phyloP scores from a whole-genome alignment of 1,140 invertebrate genomes.

The Mya arenaria region DNA sequence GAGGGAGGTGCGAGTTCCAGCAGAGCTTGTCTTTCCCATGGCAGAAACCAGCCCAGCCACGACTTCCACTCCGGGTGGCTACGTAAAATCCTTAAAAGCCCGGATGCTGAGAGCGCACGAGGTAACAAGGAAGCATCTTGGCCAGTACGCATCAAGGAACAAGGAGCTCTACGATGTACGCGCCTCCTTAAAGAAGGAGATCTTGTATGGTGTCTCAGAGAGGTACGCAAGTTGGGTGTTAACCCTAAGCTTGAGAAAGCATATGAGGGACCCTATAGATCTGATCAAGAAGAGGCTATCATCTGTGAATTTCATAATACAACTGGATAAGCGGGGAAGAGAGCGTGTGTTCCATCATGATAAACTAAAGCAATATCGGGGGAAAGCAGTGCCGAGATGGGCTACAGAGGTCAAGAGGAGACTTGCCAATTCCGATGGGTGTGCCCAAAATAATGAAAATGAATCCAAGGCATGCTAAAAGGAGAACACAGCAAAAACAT shows the following conservation, averaged over 20 bases:
- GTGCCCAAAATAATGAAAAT: no score
- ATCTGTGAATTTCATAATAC: background rate
- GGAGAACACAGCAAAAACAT: no score
- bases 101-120: slow-evolving; percentile 2
- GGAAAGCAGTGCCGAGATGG: background rate
- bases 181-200: background rate
- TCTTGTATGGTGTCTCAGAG: slow-evolving; percentile 7
- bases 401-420: no score
- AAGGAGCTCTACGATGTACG: background rate
- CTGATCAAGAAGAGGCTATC: background rate
- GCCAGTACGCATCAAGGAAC: background rate
- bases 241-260: background rate
- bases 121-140: background rate
- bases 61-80: background rate
- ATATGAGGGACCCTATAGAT: slow-evolving; percentile 20
- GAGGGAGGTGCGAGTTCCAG: slow-evolving; percentile 43
- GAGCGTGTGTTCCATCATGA: slow-evolving; percentile 12
- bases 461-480: no score
- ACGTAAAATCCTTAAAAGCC: background rate
- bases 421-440: no score
- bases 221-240: background rate
- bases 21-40: slow-evolving; percentile 1
- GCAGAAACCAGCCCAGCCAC: background rate
- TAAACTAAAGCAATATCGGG: slow-evolving; percentile 9
- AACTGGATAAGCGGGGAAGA: background rate